phyloP scores from a whole-genome alignment of 2,113 vertebrate genomes.

The Xyliphius kryptos region DNA sequence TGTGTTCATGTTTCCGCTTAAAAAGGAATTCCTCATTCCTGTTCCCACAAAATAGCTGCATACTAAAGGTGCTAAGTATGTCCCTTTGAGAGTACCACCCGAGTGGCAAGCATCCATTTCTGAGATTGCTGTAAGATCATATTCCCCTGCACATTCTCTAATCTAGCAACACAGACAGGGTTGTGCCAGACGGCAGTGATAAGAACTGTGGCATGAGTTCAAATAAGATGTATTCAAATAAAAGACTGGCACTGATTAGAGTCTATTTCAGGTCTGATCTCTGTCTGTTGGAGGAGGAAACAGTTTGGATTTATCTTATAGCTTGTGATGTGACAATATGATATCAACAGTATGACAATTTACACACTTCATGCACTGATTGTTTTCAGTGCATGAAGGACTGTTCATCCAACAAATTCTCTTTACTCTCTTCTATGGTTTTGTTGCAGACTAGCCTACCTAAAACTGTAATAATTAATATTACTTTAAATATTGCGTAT shows the following conservation, averaged over 20 bases:
- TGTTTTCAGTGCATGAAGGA: no score
- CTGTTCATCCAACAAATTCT: no score
- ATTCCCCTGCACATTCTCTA: background rate
- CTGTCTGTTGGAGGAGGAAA: background rate
- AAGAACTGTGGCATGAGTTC: background rate
- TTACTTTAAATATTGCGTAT: no score
- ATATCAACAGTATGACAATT: background rate
- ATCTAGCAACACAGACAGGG: background rate
- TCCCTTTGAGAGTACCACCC: background rate
- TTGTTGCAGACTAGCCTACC: no score
- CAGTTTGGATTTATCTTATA: background rate
- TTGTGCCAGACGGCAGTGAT: background rate
- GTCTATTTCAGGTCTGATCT: constrained; percentile 1
- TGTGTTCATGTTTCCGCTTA: no score
- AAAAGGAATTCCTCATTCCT: no score
- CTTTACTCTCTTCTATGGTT: no score
- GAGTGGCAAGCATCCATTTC: background rate
- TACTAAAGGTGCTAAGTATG: no score
- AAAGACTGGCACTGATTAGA: background rate
- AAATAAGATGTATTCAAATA: background rate
- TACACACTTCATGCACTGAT: background rate
- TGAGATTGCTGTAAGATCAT: background rate
- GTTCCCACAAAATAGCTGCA: no score
- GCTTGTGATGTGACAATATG: background rate
- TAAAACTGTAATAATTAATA: no score